phyloP scores from a whole-genome alignment of 2,113 vertebrate genomes.

The Burhinus bistriatus region DNA sequence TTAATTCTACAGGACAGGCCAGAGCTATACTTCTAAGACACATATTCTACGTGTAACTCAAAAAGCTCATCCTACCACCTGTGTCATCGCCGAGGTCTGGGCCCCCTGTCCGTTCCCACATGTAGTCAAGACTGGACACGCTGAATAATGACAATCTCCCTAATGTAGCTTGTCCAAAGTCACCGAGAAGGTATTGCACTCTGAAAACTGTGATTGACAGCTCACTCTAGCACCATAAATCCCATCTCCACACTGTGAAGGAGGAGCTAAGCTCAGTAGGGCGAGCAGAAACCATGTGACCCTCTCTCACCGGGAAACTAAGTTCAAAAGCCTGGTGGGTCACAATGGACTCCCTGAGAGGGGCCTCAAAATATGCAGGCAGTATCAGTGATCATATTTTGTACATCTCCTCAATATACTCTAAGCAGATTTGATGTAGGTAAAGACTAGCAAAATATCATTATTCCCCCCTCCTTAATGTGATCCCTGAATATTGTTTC shows the following conservation, averaged over 20 bases:
- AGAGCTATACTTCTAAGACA: background rate
- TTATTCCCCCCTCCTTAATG: background rate
- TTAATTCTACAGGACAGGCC: background rate
- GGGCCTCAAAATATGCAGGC: background rate
- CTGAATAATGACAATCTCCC: background rate
- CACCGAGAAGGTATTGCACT: background rate
- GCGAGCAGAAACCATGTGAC: background rate
- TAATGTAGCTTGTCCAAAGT: background rate
- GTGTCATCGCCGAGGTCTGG: background rate
- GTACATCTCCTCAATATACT: background rate
- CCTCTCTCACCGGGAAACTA: background rate
- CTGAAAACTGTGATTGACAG: background rate
- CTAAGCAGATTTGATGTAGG: background rate
- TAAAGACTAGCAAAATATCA: background rate
- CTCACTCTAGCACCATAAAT: background rate
- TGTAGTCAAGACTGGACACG: background rate
- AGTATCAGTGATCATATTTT: background rate
- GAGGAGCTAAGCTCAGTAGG: background rate
- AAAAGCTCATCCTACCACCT: too few species aligned
- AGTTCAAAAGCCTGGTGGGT: background rate
- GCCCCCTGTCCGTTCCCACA: rapidly evolving
- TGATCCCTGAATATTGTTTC: background rate
- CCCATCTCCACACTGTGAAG: background rate
- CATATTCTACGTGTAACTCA: too few species aligned
- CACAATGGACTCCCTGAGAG: background rate